Conservation (phyloP, 35 echinoderm and acorn worm species). For the Chiridota heheva region DNA sequence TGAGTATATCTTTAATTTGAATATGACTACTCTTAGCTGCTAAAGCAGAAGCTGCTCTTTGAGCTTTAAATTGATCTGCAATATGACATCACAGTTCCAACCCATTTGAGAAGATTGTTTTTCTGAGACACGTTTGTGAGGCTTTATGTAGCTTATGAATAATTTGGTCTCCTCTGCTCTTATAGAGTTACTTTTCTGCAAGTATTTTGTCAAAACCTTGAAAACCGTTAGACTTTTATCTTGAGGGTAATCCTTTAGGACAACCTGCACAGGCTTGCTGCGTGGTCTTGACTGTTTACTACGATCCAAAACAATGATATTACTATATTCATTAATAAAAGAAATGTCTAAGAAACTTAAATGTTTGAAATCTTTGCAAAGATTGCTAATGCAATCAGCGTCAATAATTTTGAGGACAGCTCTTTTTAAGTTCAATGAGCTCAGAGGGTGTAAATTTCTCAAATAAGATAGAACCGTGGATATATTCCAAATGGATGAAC, state of each 20-base stretch:
- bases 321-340: not conserved
- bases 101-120: too few species aligned
- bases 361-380: slow-evolving; percentile 45
- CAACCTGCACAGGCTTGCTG: not conserved
- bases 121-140: too few species aligned
- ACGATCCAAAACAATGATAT: not conserved
- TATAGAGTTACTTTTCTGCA: slow-evolving; percentile 1
- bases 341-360: slow-evolving; percentile 16
- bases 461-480: slow-evolving; percentile 42
- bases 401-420: too few species aligned
- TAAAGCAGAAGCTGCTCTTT: too few species aligned
- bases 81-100: too few species aligned
- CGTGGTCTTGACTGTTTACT: slow-evolving; percentile 47
- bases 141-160: slow-evolving; percentile 52
- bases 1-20: too few species aligned
- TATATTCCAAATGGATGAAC: slow-evolving; percentile 68
- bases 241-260: slow-evolving; percentile 23
- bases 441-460: not conserved
- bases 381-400: slow-evolving; percentile 41
- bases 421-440: too few species aligned
- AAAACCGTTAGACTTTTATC: slow-evolving; percentile 32
- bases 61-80: too few species aligned
- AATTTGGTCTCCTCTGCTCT: not conserved
- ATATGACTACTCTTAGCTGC: too few species aligned
- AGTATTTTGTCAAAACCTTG: slow-evolving; percentile 18